Evolutionary conservation across 2,113 vertebrate species (phyloP), one percentile per base, ranked within the genome.

Genomic region (Cynoglossus semilaevis): DNA sequence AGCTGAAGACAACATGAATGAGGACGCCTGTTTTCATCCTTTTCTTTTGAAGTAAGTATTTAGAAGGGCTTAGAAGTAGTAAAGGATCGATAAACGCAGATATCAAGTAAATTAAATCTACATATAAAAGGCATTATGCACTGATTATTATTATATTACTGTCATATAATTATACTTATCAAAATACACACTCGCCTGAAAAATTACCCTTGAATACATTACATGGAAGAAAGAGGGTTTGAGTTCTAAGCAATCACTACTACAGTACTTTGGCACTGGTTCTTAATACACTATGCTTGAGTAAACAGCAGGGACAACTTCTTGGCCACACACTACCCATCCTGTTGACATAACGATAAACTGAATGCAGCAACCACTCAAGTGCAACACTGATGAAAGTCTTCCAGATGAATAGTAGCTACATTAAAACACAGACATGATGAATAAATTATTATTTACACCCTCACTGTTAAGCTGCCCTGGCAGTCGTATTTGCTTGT

Each of bases 401-500:
- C 3, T 59, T 50, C 1, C 17, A 35, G 22, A 50, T 44, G 13
- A 9, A 53, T 29, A 29, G 22, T 29, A 29, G 2, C 1, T n/a
- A n/a, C 12, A 36, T n/a, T 36, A 45, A 35, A 13, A 34, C n/a
- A 46, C 44, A 46, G 7, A 35, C 49, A 18, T 9, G 19, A 14
- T 4, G 12, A 36, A 37, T 8, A 9, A 29, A 45, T 44, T 35
- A 29, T 42, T n/a, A 65, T 51, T 41, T 5, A 13, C 16, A 55
- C 53, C 15, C 55, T 22, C 35, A 13, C 37, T 47, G 41, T 47
- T 36, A 40, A 49, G 46, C 22, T 16, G 46, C 56, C 58, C 64
- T 75, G 49, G 45, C 48, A 71, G 61, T 53, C 48, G 54, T 41
- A 2, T 41, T 57, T 58, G 44, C 49, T n/a, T 8, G 19, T 45